These are phyloP conservation scores for Liparis tanakae DNA, from an alignment of 2,797 vertebrate species.

Conservation along the genomic window DNA sequence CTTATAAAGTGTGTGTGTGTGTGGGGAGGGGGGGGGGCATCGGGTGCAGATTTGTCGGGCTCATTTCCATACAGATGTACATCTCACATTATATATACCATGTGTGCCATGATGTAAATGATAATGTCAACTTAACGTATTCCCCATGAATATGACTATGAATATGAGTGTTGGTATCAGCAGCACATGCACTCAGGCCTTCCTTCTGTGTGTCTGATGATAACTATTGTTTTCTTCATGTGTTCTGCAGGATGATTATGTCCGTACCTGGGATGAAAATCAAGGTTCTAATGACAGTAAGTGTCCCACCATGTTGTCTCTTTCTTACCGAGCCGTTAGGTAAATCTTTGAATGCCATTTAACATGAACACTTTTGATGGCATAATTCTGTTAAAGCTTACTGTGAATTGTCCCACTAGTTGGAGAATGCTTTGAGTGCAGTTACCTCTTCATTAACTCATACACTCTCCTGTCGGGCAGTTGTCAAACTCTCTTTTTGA, in stretches of 20 bases:
- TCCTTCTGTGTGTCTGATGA: slow-evolving; percentile 25
- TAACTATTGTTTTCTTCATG: slow-evolving; percentile 44
- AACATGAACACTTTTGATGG: background rate
- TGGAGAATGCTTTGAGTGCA: slow-evolving; percentile 6
- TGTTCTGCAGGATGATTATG: slow-evolving; percentile 92
- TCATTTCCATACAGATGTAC: slow-evolving; percentile 67
- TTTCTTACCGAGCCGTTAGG: background rate
- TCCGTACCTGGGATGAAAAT: slow-evolving; percentile 95
- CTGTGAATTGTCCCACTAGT: slow-evolving; percentile 1
- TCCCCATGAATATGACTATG: slow-evolving; percentile 32
- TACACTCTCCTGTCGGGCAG: background rate
- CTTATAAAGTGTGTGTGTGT: slow-evolving; percentile 56
- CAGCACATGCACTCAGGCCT: slow-evolving; percentile 19
- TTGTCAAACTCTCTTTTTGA: slow-evolving; percentile 14
- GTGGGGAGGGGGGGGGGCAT: background rate
- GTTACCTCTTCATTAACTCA: slow-evolving; percentile 15
- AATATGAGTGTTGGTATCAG: slow-evolving; percentile 31
- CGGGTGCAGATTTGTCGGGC: slow-evolving; percentile 39
- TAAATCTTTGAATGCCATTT: background rate
- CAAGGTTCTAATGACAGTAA: slow-evolving; percentile 95
- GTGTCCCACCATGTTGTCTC: slow-evolving; percentile 48
- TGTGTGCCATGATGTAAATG: slow-evolving; percentile 36
- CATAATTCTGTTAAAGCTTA: background rate
- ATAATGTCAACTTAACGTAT: slow-evolving; percentile 50
- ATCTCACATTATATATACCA: slow-evolving; percentile 43